Evolutionary conservation across 2,888 invertebrate genomes (phyloP).

Genomic region (Sinohyriopsis cumingii): DNA sequence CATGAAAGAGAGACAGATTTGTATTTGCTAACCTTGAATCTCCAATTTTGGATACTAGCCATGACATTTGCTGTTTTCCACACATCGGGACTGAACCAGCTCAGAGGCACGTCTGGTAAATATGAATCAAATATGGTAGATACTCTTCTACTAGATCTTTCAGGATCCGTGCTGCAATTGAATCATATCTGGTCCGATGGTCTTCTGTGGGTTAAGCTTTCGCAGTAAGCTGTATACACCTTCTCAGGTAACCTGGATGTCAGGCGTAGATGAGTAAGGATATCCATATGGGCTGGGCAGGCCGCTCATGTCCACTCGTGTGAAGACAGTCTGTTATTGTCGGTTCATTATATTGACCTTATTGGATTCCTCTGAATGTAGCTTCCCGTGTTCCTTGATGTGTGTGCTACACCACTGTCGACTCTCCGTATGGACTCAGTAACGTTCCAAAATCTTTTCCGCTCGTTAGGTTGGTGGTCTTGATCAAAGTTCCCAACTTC

Average conservation of each 20-base stretch:
- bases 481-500: not conserved
- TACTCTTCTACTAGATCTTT: not conserved
- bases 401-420: not conserved
- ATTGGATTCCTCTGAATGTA: not conserved
- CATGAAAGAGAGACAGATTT: not conserved
- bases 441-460: slow-evolving; percentile 1
- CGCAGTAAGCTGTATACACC: not conserved
- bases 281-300: not conserved
- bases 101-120: too few species aligned
- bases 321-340: not conserved
- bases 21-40: not conserved
- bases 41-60: too few species aligned
- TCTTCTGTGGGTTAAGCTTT: slow-evolving; percentile 1
- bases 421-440: not conserved
- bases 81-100: not conserved
- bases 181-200: not conserved
- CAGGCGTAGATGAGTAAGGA: not conserved
- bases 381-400: not conserved
- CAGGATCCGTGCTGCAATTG: not conserved
- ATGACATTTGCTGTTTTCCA: slow-evolving; percentile 3
- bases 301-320: not conserved
- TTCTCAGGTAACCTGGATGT: not conserved
- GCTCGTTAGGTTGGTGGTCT: not conserved
- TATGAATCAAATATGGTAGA: not conserved
- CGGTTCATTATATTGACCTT: not conserved